phyloP scores from a whole-genome alignment of 2,888 invertebrate species.

The Pyrrhia umbra region DNA sequence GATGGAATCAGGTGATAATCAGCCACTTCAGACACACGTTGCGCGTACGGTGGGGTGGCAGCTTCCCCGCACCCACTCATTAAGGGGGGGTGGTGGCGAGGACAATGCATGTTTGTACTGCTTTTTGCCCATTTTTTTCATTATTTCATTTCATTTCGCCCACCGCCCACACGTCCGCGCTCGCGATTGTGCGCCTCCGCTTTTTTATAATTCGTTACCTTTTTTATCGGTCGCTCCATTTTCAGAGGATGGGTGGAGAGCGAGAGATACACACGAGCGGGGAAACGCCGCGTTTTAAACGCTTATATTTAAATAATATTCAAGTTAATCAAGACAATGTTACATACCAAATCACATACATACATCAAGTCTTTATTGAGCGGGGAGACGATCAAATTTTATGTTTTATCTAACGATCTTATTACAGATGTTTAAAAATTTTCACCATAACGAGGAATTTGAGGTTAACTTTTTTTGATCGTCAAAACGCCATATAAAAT shows the following conservation, averaged over 20 bases:
- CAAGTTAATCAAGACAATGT: not conserved
- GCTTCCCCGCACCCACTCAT: constrained; percentile 80
- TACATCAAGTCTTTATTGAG: constrained; percentile 33
- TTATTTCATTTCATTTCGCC: constrained; percentile 91
- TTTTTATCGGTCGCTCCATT: constrained; percentile 90
- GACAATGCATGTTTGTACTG: constrained; percentile 90
- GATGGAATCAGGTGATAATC: constrained; percentile 89
- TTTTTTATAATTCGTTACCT: constrained; percentile 91
- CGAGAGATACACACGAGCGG: constrained; percentile 71
- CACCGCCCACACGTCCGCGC: constrained; percentile 89
- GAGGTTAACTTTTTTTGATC: constrained; percentile 45
- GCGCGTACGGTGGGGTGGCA: constrained; percentile 69
- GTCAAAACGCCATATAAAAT: constrained; percentile 46
- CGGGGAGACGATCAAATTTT: constrained; percentile 40
- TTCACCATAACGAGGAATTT: constrained; percentile 52
- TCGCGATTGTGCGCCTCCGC: constrained; percentile 89
- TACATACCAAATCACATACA: not conserved
- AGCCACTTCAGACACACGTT: constrained; percentile 84
- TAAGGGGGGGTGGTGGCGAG: constrained; percentile 83
- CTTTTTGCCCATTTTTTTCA: constrained; percentile 91
- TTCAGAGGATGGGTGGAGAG: constrained; percentile 87
- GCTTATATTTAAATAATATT: constrained; percentile 14
- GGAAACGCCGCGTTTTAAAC: constrained; percentile 61
- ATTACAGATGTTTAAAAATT: constrained; percentile 41
- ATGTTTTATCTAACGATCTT: constrained; percentile 30